Base-by-base conservation (phyloP, 2,113 vertebrate species). In the Prietella phreatophila region DNA sequence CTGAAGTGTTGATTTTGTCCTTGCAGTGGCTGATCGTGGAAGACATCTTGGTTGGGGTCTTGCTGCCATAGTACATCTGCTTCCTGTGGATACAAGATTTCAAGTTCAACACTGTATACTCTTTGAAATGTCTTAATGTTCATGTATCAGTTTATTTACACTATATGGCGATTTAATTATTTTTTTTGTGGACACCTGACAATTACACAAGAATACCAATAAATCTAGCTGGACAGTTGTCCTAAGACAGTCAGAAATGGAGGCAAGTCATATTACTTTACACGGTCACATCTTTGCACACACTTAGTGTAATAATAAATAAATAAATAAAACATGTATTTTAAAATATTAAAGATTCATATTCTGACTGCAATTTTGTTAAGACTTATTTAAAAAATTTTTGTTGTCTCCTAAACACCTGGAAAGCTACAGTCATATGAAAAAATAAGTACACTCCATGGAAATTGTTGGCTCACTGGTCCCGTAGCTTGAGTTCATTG, bases 11-110 rank as follows among this genome's bases (percentile, higher is more conserved):
- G 86, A 78, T 78, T 39, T 55, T 63, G 75, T 53, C 47, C 60
- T 73, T 85, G 88, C 84, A 63, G 65, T 56, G 78, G 30, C n/a
- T 85, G 81, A 42, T 92, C 91, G 82, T 92, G 89, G 10, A 71
- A 58, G 19, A 33, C 58, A 67, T 83, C 55, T 47, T 36, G 85
- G 25, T 56, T 50, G 15, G 42, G 30, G 79, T 88, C 90, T 56
- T 88, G 83, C 30, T 73, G 88, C 88, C 85, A 84, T 53, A 55
- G 13, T n/a, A 61, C 82, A 69, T 89, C 88, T 82, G 27, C 84
- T 36, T 91, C 90, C 91, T 92, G 84, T 39, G 61, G 83, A 79
- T 30, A 73, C 15, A 91, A 67, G 39, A 73, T 5, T 22, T 22
- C 17, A 20, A 10, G 4, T 60, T 25, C 14, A 79, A 33, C 84